A percentile compares a stretch with the other conserved stretches of the same genome.
These are phyloP conservation scores for Drosophila anomalata DNA, from an alignment of 2,888 invertebrate genomes.

Conservation along the genomic window DNA sequence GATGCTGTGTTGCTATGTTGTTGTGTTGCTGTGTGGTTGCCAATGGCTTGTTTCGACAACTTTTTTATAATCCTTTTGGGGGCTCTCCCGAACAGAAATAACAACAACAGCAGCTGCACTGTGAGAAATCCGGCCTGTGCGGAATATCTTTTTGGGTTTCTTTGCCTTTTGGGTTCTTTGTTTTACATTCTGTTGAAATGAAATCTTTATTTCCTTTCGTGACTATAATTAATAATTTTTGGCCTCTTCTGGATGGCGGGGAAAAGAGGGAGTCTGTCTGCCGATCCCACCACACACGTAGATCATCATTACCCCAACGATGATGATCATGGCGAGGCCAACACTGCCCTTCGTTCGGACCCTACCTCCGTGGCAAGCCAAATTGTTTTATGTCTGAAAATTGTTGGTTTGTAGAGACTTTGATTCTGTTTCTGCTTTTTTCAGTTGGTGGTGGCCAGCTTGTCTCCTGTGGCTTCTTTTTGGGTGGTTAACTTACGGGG, in stretches of 20 bases:
- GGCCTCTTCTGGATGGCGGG: conserved; percentile 32
- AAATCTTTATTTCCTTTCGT: conserved; percentile 82
- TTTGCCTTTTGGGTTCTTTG: conserved; percentile 32
- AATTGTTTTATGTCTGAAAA: conserved; percentile 73
- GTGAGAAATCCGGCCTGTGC: conserved; percentile 68
- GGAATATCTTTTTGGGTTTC: conserved; percentile 40
- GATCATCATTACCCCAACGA: conserved; percentile 44
- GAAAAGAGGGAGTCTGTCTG: conserved; percentile 50
- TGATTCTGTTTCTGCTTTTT: conserved; percentile 46
- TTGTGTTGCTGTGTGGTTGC: conserved; percentile 34
- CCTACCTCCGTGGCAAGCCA: conserved; percentile 38
- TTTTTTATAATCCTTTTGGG: conserved; percentile 78
- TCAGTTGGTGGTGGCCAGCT: conserved; percentile 72
- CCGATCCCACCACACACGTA: conserved; percentile 75
- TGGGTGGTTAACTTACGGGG: conserved; percentile 54
- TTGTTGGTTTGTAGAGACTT: conserved; percentile 55
- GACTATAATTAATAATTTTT: conserved; percentile 82
- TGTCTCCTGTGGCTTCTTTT: conserved; percentile 75
- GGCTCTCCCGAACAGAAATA: conserved; percentile 54
- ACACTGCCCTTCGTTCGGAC: not conserved
- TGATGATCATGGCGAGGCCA: conserved; percentile 40
- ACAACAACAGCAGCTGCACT: conserved; percentile 59
- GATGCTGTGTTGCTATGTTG: conserved; percentile 34
- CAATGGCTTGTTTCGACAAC: conserved; percentile 77
- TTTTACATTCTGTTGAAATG: conserved; percentile 79